Evolutionary conservation across 2,113 vertebrate species (phyloP).

Genomic region (Salvelinus namaycush): DNA sequence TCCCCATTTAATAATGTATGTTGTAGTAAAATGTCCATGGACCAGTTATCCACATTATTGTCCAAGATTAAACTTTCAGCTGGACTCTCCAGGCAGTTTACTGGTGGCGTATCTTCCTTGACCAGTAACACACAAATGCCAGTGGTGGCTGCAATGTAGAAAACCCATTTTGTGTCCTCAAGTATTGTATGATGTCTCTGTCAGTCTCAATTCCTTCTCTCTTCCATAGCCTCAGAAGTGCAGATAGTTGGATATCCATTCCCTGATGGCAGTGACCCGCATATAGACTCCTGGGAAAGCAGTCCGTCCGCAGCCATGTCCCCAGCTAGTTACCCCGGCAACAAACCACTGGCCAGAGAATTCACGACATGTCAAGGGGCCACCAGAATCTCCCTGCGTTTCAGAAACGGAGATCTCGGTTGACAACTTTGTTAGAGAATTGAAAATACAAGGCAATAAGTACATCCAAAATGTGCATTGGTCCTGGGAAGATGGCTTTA

Average conservation of each 20-base stretch:
- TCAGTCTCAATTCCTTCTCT: not conserved
- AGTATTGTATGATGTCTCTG: not conserved
- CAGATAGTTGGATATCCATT: constrained; percentile 86
- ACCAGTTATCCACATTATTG: not conserved
- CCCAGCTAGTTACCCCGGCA: constrained; percentile 96
- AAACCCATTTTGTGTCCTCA: not conserved
- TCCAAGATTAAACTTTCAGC: not conserved
- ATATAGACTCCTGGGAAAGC: constrained; percentile 92
- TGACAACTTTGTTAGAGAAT: too few relatives aligned
- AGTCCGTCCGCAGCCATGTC: constrained; percentile 87
- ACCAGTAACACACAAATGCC: constrained; percentile 22
- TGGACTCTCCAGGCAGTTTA: constrained; percentile 19
- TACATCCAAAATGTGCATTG: too few relatives aligned
- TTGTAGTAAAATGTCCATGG: constrained; percentile 22
- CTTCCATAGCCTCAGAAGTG: constrained; percentile 64
- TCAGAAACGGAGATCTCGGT: not conserved
- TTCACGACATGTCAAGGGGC: constrained; percentile 88
- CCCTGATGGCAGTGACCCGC: constrained; percentile 82
- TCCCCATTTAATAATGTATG: constrained; percentile 20
- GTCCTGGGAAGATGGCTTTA: too few relatives aligned
- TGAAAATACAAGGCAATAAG: too few relatives aligned
- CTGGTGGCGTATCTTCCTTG: constrained; percentile 23
- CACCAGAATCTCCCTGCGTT: constrained; percentile 90
- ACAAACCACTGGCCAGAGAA: constrained; percentile 88
- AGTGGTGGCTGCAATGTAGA: not conserved